Evolutionary conservation across 2,888 invertebrate species (phyloP).

Genomic region (Arge pagana): DNA sequence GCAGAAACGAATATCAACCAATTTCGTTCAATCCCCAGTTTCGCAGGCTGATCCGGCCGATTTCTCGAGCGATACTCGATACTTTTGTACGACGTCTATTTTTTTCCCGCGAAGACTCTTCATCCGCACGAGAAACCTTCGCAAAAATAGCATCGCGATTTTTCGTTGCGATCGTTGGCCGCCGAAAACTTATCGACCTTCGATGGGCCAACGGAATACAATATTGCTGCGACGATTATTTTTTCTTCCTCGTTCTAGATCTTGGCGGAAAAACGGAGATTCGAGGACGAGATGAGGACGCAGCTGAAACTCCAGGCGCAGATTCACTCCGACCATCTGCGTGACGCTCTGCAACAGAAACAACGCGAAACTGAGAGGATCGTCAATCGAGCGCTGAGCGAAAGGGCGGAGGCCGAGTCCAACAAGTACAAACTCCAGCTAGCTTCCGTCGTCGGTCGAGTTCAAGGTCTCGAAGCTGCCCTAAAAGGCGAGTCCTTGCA

Average conservation of each 20-base stretch:
- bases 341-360: slow-evolving; percentile 69
- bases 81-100: too few relatives aligned
- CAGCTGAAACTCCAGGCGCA: slow-evolving; percentile 85
- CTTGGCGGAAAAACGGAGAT: slow-evolving; percentile 62
- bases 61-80: too few relatives aligned
- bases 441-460: slow-evolving; percentile 72
- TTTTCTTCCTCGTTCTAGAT: slow-evolving; percentile 59
- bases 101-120: too few relatives aligned
- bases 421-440: slow-evolving; percentile 72
- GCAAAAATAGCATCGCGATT: too few relatives aligned
- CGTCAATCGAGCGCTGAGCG: slow-evolving; percentile 65
- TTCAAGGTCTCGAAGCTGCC: slow-evolving; percentile 78
- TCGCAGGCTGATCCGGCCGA: too few relatives aligned
- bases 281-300: slow-evolving; percentile 74
- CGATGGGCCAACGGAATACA: too few relatives aligned
- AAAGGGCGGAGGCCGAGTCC: slow-evolving; percentile 71
- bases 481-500: slow-evolving; percentile 66
- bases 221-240: too few relatives aligned
- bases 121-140: too few relatives aligned
- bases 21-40: too few relatives aligned
- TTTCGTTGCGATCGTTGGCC: too few relatives aligned
- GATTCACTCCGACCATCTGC: slow-evolving; percentile 81
- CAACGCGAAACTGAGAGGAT: slow-evolving; percentile 63
- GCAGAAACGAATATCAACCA: too few relatives aligned
- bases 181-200: too few relatives aligned